Conservation (phyloP, 2,888 invertebrate species). For the Eilema griseolum region DNA sequence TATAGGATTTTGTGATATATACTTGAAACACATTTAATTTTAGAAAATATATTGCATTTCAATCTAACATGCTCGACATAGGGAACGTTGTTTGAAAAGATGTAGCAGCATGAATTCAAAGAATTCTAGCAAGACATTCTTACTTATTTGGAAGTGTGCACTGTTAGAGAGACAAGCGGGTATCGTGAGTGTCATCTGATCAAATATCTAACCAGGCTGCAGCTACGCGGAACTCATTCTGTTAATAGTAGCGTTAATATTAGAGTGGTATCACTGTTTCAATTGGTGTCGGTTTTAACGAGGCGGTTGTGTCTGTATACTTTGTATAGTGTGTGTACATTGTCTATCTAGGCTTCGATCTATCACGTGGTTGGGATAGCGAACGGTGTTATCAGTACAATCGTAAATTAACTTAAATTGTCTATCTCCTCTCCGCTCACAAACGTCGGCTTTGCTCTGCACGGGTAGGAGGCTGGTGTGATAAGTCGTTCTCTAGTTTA, state of each 20-base stretch:
- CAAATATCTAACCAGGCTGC: conserved; percentile 41
- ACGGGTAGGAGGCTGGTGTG: conserved; percentile 38
- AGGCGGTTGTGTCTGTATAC: conserved; percentile 22
- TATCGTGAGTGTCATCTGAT: conserved; percentile 46
- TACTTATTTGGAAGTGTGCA: conserved; percentile 29
- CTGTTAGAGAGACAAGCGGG: conserved; percentile 26
- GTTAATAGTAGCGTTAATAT: conserved; percentile 40
- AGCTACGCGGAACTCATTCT: conserved; percentile 50
- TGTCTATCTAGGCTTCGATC: conserved; percentile 66
- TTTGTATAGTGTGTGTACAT: conserved; percentile 25
- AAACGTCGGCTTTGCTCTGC: conserved; percentile 37
- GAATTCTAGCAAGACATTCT: conserved; percentile 34
- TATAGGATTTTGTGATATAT: conserved; percentile 25
- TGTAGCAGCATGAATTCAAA: conserved; percentile 30
- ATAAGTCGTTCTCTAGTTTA: conserved; percentile 25
- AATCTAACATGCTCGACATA: neutral
- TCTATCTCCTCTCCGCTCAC: conserved; percentile 58
- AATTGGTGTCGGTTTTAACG: conserved; percentile 42
- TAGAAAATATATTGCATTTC: conserved; percentile 12
- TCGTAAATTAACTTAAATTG: conserved; percentile 79
- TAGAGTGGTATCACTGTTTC: conserved; percentile 40
- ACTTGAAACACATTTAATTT: neutral
- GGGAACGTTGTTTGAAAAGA: conserved; percentile 25
- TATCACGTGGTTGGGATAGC: conserved; percentile 58
- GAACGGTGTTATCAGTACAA: conserved; percentile 63